Evolutionary conservation across 30 jellyfish, hydroid and myxozoan genomes (phyloP), one percentile per base, ranked within the genome.

Genomic region (Clytia hemisphaerica): DNA sequence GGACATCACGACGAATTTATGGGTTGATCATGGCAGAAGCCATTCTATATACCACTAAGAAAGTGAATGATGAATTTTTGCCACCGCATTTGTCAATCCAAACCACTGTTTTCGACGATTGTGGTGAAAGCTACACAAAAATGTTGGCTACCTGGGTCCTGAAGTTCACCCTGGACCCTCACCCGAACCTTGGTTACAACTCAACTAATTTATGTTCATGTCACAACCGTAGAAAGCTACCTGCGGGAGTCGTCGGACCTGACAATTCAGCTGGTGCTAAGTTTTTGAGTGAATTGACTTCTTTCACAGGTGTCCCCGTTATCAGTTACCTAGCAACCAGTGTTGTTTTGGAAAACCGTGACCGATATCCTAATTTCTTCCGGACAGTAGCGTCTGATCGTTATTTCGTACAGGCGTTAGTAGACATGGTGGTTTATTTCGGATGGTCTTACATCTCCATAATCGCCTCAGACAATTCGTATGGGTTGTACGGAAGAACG

Each of bases 341-440:
- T 50, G 67, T 61, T 14, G 55, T 58, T 18, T 75, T 87, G 7
- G 72, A 80, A 26, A 87, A 87, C 75, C 33, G 87, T 21, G 75
- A 28, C 4, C 66, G 97, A 3, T 87, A 72, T 61, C 54, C 45
- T 26, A 82, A 87, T 55, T 87, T 87, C 64, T 61, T 87, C 46
- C 85, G 97, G 24, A 87, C 97, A 30, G 94, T 87, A 2, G 88
- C 97, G 4, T 58, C 97, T 12, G 97, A 87, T 71, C 42, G 36
- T 16, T 67, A 45, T 65, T 88, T 48, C 37, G 69, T 83, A 16
- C 58, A 72, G 45, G 68, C 77, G 7, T 65, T 87, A 0, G 70
- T 71, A 24, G 83, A 80, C 35, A 37, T 87, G 46, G 3, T 87
- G 50, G 36, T 21, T 6, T 55, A 66, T 18, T 75, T 31, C 48